Evolutionary conservation across 2,113 vertebrate species (phyloP), one percentile per base, ranked within the genome.

Genomic region (Dermatemys mawii): DNA sequence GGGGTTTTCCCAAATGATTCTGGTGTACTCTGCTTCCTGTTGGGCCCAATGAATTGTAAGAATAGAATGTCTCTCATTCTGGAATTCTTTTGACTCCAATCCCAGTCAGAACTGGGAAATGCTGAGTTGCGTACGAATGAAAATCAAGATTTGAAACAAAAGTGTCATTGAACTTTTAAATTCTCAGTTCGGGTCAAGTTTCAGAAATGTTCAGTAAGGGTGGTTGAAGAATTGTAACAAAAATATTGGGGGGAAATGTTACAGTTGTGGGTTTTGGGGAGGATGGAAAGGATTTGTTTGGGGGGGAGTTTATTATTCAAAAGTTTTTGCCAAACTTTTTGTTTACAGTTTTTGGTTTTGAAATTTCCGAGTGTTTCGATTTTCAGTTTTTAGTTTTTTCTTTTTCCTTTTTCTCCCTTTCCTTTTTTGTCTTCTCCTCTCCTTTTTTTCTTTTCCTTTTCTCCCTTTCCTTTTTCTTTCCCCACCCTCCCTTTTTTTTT

Each of bases 211-310:
- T 87, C 10, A 38, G 1, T 49, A 29, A 27, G 29, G 16, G 2
- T 3, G n/a, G 3, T 55, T 84, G 49, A 84, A 86, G 87, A 86
- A 32, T 7, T 84, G 29, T 22, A 44, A 0, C 19, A 63, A 35
- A 76, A n/a, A 73, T 55, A 78, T 0, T 0, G 6, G 49, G n/a
- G 67, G 73, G 53, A 26, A 1, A 0, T 44, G 67, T 73, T 73
- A 22, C 11, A 44, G 41, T 75, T 41, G 24, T 6, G 10, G 41
- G 27, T 38, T 44, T 75, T 11, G 21, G 4, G 3, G 6, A 2
- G 11, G 6, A 27, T 44, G 41, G 3, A 44, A 46, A 24, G 35
- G 17, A 11, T 3, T 11, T 46, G 38, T 26, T 75, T 24, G 38
- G 41, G 70, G n/a, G n/a, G 70, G 22, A 27, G 24, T 29, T 54